A percentile compares a stretch with the other conserved stretches of the same genome.
These are phyloP conservation scores for Hirtodrosophila duncani DNA, from an alignment of 2,888 invertebrate genomes.

Conservation along the genomic window DNA sequence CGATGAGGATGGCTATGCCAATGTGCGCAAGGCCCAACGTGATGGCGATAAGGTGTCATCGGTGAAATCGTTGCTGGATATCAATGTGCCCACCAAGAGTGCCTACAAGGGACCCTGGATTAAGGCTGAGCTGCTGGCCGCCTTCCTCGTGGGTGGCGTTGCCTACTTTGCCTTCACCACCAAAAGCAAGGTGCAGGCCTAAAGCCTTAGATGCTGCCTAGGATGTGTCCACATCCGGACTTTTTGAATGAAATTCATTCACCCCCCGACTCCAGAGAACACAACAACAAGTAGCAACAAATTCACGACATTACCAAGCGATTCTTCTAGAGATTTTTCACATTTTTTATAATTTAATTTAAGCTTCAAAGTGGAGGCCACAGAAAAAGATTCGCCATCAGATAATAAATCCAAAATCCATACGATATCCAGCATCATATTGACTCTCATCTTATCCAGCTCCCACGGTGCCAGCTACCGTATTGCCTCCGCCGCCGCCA, in stretches of 20 bases:
- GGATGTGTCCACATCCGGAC: constrained; percentile 12
- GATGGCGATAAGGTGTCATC: constrained; percentile 83
- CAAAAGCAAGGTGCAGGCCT: constrained; percentile 88
- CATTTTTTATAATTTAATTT: constrained; percentile 33
- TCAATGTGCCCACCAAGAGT: constrained; percentile 85
- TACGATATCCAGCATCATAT: background rate
- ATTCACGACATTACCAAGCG: constrained; percentile 29
- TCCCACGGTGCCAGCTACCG: background rate
- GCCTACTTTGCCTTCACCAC: constrained; percentile 92
- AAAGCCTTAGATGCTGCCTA: constrained; percentile 59
- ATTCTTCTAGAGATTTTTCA: constrained; percentile 37
- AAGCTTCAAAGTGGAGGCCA: constrained; percentile 17
- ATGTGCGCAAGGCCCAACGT: constrained; percentile 89
- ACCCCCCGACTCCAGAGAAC: too few relatives aligned
- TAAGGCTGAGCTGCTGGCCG: constrained; percentile 94
- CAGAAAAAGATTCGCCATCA: constrained; percentile 27
- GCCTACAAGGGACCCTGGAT: constrained; percentile 95
- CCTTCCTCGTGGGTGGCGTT: constrained; percentile 86
- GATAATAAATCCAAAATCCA: constrained; percentile 28
- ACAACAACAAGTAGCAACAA: constrained; percentile 49
- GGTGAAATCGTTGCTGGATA: constrained; percentile 84
- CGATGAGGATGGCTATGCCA: constrained; percentile 95
- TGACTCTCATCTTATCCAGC: background rate
- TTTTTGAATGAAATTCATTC: constrained; percentile 78
- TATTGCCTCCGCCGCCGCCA: constrained; percentile 10